phyloP scores from a whole-genome alignment of 2,888 invertebrate species.

The Thumatha senex region DNA sequence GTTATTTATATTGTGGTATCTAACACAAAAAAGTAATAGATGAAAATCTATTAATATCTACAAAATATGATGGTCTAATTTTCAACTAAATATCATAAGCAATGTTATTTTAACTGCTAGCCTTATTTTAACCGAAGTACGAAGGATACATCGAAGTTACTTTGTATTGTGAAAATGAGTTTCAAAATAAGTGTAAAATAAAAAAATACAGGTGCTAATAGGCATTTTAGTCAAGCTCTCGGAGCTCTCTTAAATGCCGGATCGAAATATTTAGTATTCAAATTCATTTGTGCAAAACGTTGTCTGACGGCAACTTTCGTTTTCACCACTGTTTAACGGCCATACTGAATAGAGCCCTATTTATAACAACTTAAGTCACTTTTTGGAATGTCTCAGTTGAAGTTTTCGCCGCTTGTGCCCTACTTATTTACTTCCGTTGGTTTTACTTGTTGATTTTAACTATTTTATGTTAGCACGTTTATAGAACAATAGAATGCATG shows the following conservation, averaged over 20 bases:
- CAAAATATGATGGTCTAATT: no score
- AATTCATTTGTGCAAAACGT: conserved; percentile 78
- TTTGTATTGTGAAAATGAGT: not conserved
- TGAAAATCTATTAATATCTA: no score
- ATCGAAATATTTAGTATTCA: conserved; percentile 67
- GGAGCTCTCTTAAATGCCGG: conserved; percentile 40
- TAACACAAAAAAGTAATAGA: no score
- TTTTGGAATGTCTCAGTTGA: conserved; percentile 41
- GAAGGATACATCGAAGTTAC: not conserved
- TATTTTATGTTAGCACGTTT: conserved; percentile 57
- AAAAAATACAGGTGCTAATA: conserved; percentile 2
- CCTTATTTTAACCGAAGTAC: not conserved
- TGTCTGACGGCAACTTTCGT: conserved; percentile 69
- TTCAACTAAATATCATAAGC: no score
- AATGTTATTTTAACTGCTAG: no score
- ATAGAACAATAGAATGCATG: conserved; percentile 47
- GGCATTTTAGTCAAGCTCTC: conserved; percentile 27
- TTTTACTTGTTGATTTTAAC: conserved; percentile 71
- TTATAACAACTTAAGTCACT: conserved; percentile 23
- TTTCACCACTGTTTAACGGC: conserved; percentile 55
- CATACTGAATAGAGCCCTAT: conserved; percentile 46
- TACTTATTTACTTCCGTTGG: conserved; percentile 70
- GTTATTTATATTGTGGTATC: no score
- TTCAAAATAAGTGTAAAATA: not conserved
- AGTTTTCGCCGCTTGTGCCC: conserved; percentile 76